phyloP scores from a whole-genome alignment of 2,113 vertebrate species.

The Dipodomys merriami region DNA sequence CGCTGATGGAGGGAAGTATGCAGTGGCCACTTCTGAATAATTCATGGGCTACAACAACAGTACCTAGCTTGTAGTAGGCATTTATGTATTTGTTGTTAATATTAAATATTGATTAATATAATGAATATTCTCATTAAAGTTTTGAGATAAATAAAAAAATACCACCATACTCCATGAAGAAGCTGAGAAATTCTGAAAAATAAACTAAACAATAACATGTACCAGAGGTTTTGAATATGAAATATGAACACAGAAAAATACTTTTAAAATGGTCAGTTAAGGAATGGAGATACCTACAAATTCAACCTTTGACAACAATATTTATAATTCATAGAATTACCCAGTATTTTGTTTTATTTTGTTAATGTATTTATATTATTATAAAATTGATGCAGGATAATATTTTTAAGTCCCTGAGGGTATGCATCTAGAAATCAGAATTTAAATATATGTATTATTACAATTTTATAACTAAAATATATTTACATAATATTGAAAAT shows the following conservation, averaged over 20 bases:
- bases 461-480: neutral
- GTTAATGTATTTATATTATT: neutral
- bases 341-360: constrained; percentile 3
- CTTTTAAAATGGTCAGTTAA: neutral
- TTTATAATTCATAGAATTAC: neutral
- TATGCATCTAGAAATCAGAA: neutral
- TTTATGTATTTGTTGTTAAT: neutral
- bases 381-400: neutral
- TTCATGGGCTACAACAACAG: neutral
- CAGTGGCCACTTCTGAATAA: neutral
- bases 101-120: neutral
- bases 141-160: neutral
- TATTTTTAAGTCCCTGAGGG: neutral
- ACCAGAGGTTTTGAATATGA: neutral
- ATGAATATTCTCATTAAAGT: neutral
- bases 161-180: neutral
- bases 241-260: neutral
- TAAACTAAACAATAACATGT: neutral
- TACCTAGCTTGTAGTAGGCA: too few relatives aligned
- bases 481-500: neutral
- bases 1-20: rapidly evolving
- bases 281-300: rapidly evolving
- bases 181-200: neutral
- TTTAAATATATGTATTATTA: neutral
- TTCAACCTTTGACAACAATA: neutral